Conservation (phyloP, 2,797 vertebrate genomes). For the Pterois miles region DNA sequence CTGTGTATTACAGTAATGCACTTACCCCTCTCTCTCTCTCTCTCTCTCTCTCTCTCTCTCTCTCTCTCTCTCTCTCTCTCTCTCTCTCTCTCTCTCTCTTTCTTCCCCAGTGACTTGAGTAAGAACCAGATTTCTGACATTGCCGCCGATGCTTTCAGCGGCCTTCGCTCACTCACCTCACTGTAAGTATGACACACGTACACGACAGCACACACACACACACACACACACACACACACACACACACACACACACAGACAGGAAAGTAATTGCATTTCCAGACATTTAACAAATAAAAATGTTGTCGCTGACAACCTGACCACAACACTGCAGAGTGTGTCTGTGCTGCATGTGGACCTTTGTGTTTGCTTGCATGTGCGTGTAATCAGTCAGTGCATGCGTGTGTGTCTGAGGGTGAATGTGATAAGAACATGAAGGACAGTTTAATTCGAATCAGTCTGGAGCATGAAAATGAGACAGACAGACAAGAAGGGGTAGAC, state of each 20-base stretch:
- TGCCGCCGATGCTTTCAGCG: constrained; percentile 94
- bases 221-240: constrained; percentile 29
- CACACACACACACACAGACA: constrained; percentile 30
- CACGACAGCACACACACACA: constrained; percentile 24
- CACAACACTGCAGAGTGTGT: constrained; percentile 1
- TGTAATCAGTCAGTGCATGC: constrained; percentile 22
- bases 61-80: constrained; percentile 38
- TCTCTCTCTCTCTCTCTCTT: constrained; percentile 1
- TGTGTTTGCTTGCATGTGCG: not conserved
- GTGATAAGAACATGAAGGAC: constrained; percentile 76
- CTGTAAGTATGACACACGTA: constrained; percentile 88
- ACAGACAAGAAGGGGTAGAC: constrained; percentile 69
- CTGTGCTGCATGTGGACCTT: not conserved
- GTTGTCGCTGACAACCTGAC: constrained; percentile 46
- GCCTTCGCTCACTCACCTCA: constrained; percentile 95
- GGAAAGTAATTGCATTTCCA: constrained; percentile 51
- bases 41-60: constrained; percentile 27
- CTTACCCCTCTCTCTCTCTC: constrained; percentile 25
- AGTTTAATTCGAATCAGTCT: constrained; percentile 79
- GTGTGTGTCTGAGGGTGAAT: constrained; percentile 31
- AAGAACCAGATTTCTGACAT: constrained; percentile 99
- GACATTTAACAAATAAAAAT: constrained; percentile 62
- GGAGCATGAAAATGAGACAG: constrained; percentile 72
- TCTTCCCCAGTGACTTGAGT: constrained; percentile 92
- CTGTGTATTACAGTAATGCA: constrained; percentile 48